Evolutionary conservation across 2,888 invertebrate genomes (phyloP).

Genomic region (Mylabris sibirica): DNA sequence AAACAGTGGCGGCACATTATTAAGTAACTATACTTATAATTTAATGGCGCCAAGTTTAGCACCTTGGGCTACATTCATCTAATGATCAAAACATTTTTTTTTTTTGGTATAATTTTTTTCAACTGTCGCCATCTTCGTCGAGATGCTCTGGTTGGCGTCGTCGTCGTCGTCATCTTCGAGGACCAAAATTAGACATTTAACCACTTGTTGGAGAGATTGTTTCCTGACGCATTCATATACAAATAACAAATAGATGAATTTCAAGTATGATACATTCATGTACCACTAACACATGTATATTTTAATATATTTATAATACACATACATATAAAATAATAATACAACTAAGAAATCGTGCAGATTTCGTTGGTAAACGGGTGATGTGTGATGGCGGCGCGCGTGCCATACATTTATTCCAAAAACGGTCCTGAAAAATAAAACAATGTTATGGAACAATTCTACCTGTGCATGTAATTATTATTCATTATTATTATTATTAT

Average conservation of each 20-base stretch:
- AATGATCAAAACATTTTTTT: too few relatives aligned
- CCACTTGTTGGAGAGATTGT: slow-evolving; percentile 12
- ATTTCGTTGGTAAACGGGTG: background rate
- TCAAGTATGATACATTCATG: slow-evolving; percentile 21
- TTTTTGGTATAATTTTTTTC: too few relatives aligned
- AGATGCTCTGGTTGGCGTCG: slow-evolving; percentile 22
- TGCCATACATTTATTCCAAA: background rate
- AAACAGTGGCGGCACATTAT: background rate
- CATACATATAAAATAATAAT: background rate
- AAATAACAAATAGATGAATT: slow-evolving; percentile 13
- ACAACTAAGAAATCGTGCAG: background rate
- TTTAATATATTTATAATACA: background rate
- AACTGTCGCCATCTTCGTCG: too few relatives aligned
- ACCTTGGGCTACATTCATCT: background rate
- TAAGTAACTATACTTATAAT: background rate
- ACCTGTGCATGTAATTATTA: slow-evolving; percentile 1
- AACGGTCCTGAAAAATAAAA: background rate
- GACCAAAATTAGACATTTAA: slow-evolving; percentile 13
- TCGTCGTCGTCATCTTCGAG: background rate
- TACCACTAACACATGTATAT: background rate
- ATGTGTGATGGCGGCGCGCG: slow-evolving; percentile 2
- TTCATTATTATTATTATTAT: background rate
- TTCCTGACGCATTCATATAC: background rate
- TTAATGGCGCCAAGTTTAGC: background rate
- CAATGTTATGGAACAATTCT: background rate